These are phyloP conservation scores for Caenorhabditis auriculariae DNA, from an alignment of 2,888 invertebrate genomes.

Conservation along the genomic window DNA sequence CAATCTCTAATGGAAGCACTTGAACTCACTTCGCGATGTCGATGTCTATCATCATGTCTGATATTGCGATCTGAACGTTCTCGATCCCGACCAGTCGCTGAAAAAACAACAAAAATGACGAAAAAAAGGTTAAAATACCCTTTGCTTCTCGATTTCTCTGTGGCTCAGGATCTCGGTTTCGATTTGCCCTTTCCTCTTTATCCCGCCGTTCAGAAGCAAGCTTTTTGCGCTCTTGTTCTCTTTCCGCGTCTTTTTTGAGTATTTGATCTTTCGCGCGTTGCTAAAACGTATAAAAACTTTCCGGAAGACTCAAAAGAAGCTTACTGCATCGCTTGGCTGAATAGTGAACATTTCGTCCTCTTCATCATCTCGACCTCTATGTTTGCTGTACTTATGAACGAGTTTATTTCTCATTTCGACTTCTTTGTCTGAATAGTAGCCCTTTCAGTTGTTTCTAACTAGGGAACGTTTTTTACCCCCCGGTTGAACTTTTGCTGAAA, in stretches of 20 bases:
- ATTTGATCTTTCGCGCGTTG: not conserved
- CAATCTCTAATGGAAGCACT: too few relatives aligned
- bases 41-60: slow-evolving; percentile 3
- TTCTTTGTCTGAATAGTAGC: slow-evolving; percentile 9
- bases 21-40: too few relatives aligned
- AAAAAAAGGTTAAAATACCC: not conserved
- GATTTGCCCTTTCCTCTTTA: slow-evolving; percentile 12
- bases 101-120: not conserved
- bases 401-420: slow-evolving; percentile 18
- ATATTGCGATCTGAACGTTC: not conserved
- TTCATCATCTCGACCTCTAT: slow-evolving; percentile 28
- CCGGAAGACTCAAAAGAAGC: slow-evolving; percentile 1
- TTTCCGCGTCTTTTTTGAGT: slow-evolving; percentile 3
- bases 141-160: slow-evolving; percentile 8
- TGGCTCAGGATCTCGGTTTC: slow-evolving; percentile 2
- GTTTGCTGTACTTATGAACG: slow-evolving; percentile 9
- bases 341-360: slow-evolving; percentile 44
- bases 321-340: slow-evolving; percentile 40
- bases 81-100: not conserved
- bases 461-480: too few relatives aligned
- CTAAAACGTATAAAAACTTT: not conserved
- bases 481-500: too few relatives aligned
- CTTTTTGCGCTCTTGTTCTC: slow-evolving; percentile 10
- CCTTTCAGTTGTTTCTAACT: too few relatives aligned
- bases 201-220: not conserved